Evolutionary conservation across 2,888 invertebrate species (phyloP), one percentile per base, ranked within the genome.

Genomic region (Vesta saturnalis): DNA sequence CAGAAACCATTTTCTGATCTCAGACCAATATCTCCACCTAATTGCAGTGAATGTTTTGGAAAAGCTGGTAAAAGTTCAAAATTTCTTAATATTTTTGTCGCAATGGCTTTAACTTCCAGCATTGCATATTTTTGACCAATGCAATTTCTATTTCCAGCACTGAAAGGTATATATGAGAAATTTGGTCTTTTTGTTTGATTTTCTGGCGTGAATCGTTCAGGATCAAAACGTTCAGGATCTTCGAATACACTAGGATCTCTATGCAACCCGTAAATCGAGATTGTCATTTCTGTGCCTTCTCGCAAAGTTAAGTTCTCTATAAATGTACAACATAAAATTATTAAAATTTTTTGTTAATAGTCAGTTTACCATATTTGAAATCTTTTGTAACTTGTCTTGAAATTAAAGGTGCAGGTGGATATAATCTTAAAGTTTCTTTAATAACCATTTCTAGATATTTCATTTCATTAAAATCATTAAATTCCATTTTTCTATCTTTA

Each of bases 401-500:
- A 63, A 86, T 85, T 0, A 86, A 62, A 0, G 88, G 88, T 1
- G 87, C 88, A 0, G 87, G 83, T 0, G 89, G 87, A 72, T 83
- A 88, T n/a, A 89, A 71, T 5, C 89, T 78, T 39, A 88, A 79
- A 0, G 85, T 79, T 77, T 88, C 88, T 72, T 86, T 88, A 54
- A 88, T 85, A 0, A 87, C 86, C 47, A 84, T 73, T 57, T 87
- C 87, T 71, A 88, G 79, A 74, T 87, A 88, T 76, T 86, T 87
- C n/a, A n/a, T n/a, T n/a, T n/a, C n/a, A n/a, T n/a, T n/a, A n/a
- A n/a, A n/a, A n/a, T n/a, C n/a, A n/a, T n/a, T n/a, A n/a, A n/a
- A n/a, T n/a, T n/a, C n/a, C n/a, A n/a, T n/a, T n/a, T n/a, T n/a
- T n/a, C n/a, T n/a, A n/a, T n/a, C n/a, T n/a, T n/a, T n/a, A n/a